These are phyloP conservation scores for Manis pentadactyla DNA, from an alignment of 2,797 vertebrate species.

Conservation along the genomic window DNA sequence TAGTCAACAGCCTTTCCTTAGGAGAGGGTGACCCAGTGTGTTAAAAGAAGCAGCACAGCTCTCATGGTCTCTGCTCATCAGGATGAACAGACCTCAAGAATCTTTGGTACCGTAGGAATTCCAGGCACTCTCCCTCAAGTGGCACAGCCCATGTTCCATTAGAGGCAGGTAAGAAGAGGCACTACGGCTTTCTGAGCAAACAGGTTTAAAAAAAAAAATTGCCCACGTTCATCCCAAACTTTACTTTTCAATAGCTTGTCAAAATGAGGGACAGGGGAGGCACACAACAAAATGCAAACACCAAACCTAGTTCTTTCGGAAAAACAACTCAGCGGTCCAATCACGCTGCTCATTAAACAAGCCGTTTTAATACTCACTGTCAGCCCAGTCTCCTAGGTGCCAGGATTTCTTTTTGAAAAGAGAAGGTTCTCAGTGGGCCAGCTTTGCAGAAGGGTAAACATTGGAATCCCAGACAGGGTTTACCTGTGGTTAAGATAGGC, in stretches of 20 bases:
- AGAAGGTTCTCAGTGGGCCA: slow-evolving; percentile 50
- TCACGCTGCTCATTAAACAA: slow-evolving; percentile 74
- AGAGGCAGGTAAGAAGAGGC: background rate
- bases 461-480: slow-evolving; percentile 55
- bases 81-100: background rate
- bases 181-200: slow-evolving; percentile 56
- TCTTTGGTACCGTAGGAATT: background rate
- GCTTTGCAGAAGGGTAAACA: slow-evolving; percentile 62
- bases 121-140: background rate
- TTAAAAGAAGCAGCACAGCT: background rate
- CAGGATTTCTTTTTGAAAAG: slow-evolving; percentile 72
- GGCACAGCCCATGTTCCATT: background rate
- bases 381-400: slow-evolving; percentile 68
- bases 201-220: background rate
- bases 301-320: slow-evolving; percentile 23
- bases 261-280: slow-evolving; percentile 70
- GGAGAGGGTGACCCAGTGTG: background rate
- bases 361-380: slow-evolving; percentile 74
- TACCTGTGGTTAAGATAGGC: slow-evolving; percentile 1
- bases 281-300: slow-evolving; percentile 62
- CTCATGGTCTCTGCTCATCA: background rate
- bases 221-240: slow-evolving; percentile 68
- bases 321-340: slow-evolving; percentile 41
- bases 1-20: background rate
- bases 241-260: slow-evolving; percentile 79